These are phyloP conservation scores for Oryzias melastigma DNA, from an alignment of 2,113 vertebrate genomes.

Conservation along the genomic window DNA sequence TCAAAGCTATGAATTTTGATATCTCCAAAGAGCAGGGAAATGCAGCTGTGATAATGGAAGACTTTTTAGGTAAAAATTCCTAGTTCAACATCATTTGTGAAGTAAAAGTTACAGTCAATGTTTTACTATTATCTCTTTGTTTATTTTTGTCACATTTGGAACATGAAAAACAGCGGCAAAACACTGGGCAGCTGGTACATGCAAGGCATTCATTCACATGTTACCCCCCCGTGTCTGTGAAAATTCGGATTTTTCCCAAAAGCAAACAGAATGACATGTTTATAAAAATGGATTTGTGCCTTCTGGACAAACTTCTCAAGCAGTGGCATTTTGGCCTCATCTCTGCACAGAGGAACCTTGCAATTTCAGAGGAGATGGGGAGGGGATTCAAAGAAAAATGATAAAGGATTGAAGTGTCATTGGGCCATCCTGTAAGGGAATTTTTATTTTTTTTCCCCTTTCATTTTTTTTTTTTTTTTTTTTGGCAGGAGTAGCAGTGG, in stretches of 20 bases:
- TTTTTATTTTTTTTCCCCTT: slow-evolving; percentile 41
- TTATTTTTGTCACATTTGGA: slow-evolving; percentile 24
- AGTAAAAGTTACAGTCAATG: background rate
- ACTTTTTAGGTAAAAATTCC: slow-evolving; percentile 24
- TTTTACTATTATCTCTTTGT: background rate
- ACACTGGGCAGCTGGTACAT: slow-evolving; percentile 16
- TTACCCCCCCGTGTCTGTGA: slow-evolving; percentile 45
- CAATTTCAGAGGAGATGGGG: slow-evolving; percentile 53
- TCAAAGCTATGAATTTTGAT: slow-evolving; percentile 18
- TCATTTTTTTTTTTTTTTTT: slow-evolving; percentile 32
- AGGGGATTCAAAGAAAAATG: slow-evolving; percentile 64
- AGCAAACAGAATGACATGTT: slow-evolving; percentile 67
- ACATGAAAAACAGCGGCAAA: slow-evolving; percentile 35
- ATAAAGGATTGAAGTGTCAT: slow-evolving; percentile 49
- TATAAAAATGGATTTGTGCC: slow-evolving; percentile 66
- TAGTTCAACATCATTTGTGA: background rate
- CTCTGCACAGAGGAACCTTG: slow-evolving; percentile 45
- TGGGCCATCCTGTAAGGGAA: slow-evolving; percentile 48
- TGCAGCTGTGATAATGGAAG: slow-evolving; percentile 1
- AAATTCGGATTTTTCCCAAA: slow-evolving; percentile 65
- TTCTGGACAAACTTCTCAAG: slow-evolving; percentile 50
- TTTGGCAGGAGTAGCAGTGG: slow-evolving; percentile 12
- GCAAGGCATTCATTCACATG: slow-evolving; percentile 60
- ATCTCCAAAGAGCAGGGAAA: slow-evolving; percentile 8
- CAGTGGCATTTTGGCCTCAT: slow-evolving; percentile 41